Evolutionary conservation across 2,888 invertebrate species (phyloP).

Genomic region (Drosophila nigritarsus): DNA sequence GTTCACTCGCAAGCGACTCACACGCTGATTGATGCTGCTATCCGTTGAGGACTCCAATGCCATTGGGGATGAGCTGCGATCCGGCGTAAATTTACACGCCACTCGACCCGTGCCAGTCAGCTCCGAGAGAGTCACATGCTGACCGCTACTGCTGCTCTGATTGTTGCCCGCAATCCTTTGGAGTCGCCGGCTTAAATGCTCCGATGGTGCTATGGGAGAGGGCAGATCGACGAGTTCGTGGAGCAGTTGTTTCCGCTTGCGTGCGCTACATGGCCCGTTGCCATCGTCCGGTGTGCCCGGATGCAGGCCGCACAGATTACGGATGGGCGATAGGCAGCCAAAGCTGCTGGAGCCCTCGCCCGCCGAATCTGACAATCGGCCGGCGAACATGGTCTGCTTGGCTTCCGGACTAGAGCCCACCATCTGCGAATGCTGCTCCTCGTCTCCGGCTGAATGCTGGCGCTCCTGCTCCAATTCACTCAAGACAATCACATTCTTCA

Average conservation of each 20-base stretch:
- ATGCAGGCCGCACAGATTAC: slow-evolving; percentile 71
- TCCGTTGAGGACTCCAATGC: slow-evolving; percentile 74
- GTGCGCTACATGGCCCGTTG: slow-evolving; percentile 35
- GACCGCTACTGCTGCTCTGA: slow-evolving; percentile 29
- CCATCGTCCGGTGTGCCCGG: slow-evolving; percentile 63
- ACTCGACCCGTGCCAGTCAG: slow-evolving; percentile 27
- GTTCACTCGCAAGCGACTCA: slow-evolving; percentile 76
- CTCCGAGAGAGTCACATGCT: slow-evolving; percentile 62
- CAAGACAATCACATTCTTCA: slow-evolving; percentile 73
- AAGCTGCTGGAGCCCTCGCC: slow-evolving; percentile 80
- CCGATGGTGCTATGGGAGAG: slow-evolving; percentile 76
- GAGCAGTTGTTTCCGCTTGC: slow-evolving; percentile 66
- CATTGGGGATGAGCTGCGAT: slow-evolving; percentile 77
- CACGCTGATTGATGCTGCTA: slow-evolving; percentile 75
- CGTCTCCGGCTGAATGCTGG: slow-evolving; percentile 7
- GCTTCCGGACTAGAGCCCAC: slow-evolving; percentile 71
- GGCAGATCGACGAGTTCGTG: slow-evolving; percentile 68
- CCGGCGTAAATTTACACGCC: slow-evolving; percentile 75
- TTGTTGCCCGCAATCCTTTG: slow-evolving; percentile 9
- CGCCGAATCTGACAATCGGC: slow-evolving; percentile 78
- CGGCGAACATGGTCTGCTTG: slow-evolving; percentile 72
- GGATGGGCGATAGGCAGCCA: slow-evolving; percentile 84
- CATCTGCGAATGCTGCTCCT: slow-evolving; percentile 33
- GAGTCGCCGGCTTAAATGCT: slow-evolving; percentile 57
- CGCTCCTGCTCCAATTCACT: slow-evolving; percentile 51